Evolutionary conservation across 2,888 invertebrate genomes (phyloP), one percentile per base, ranked within the genome.

Genomic region (Chrysopilus asiliformis): DNA sequence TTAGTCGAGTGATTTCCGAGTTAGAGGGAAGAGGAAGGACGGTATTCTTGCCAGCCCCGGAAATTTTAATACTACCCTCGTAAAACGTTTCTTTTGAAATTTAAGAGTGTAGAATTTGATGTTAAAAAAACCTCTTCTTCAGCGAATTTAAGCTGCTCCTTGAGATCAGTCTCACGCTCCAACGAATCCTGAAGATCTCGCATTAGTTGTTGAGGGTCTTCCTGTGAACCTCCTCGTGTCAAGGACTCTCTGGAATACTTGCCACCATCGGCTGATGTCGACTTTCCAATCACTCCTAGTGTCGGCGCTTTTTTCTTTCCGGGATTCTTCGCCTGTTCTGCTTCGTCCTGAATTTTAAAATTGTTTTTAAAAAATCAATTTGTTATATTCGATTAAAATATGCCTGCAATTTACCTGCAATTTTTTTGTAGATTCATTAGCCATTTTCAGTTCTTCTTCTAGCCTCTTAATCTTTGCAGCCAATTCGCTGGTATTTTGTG

Each of bases 111-210:
- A n/a, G n/a, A n/a, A n/a, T n/a, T n/a, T n/a, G n/a, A 2, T 29
- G 14, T 6, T 27, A 4, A 28, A 19, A 20, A 25, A 9, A 82
- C 83, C 76, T 94, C 93, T 64, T 91, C 90, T 60, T 94, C 93
- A 10, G 91, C 81, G 60, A 89, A 93, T 45, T 79, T 76, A 9
- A 94, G 65, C 58, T 95, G 94, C 58, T 95, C 94, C 36, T 87
- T 73, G 12, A 94, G 67, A 65, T 95, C 94, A 2, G 87, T 86
- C 61, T 95, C 94, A 17, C 94, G 68, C 64, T 95, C 94, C 42
- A 90, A 67, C 2, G 89, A 85, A 64, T 93, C 93, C 56, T 89
- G 85, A 13, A 94, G 68, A 56, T 93, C 91, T 30, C 89, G 68
- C 43, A 89, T 67, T 26, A 91, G 64, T 54, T 87, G 84, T 32